Percentiles rank a stretch among this genome's conserved stretches.
These are phyloP conservation scores for Leptopterna dolabrata DNA, from an alignment of 2,888 invertebrate species.

Conservation along the genomic window DNA sequence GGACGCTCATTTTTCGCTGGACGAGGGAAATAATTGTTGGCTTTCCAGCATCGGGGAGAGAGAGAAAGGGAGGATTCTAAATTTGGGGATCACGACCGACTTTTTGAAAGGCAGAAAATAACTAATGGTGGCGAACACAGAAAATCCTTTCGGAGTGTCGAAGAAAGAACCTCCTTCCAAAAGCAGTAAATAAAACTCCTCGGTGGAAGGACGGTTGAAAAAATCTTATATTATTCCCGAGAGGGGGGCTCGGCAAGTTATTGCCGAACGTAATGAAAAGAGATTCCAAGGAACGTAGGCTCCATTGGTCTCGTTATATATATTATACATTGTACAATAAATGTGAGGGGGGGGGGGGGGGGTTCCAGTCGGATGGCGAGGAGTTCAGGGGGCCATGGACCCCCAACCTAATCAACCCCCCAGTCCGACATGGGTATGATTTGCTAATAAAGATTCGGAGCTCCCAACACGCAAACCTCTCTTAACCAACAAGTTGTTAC, in stretches of 20 bases:
- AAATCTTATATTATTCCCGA: conserved; percentile 47
- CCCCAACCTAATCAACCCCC: conserved; percentile 36
- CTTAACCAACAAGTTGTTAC: conserved; percentile 5
- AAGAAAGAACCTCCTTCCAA: conserved; percentile 16
- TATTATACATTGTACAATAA: conserved; percentile 34
- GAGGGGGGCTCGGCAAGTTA: conserved; percentile 30
- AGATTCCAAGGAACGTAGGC: conserved; percentile 47
- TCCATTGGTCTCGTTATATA: conserved; percentile 42
- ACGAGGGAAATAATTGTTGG: not conserved
- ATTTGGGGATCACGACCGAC: conserved; percentile 39
- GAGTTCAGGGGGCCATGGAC: not conserved
- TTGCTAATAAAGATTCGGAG: conserved; percentile 43
- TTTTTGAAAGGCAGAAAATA: conserved; percentile 41
- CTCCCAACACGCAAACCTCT: conserved; percentile 24
- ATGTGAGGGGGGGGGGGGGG: not conserved
- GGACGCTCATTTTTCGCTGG: not conserved
- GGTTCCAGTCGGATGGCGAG: not conserved
- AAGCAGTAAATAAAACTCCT: conserved; percentile 34
- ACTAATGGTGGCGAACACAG: conserved; percentile 41
- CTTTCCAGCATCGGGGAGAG: not conserved
- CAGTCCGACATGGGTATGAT: conserved; percentile 14
- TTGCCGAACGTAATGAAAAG: conserved; percentile 52
- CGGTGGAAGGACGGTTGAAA: conserved; percentile 21
- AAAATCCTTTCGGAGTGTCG: conserved; percentile 36
- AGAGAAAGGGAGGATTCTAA: conserved; percentile 1